Evolutionary conservation across 1,140 invertebrate species (phyloP).

Genomic region (Lepidurus packardi): DNA sequence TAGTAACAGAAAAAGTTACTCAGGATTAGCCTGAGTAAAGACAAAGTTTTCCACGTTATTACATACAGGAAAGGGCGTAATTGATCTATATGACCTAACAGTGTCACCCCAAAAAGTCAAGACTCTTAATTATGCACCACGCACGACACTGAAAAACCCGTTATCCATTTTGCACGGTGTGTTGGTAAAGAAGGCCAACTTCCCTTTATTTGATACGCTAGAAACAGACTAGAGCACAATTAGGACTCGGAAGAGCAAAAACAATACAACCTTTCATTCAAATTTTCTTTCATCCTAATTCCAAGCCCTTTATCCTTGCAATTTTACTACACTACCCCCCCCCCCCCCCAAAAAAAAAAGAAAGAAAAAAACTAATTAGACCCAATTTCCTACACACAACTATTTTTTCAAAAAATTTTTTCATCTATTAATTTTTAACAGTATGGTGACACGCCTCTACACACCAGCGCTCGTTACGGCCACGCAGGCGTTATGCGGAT

Average conservation of each 20-base stretch:
- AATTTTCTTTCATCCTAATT: not conserved
- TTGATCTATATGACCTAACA: not conserved
- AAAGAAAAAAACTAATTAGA: no score
- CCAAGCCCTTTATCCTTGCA: not conserved
- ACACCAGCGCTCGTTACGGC: conserved; percentile 89
- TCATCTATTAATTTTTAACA: conserved; percentile 45
- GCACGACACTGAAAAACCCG: conserved; percentile 33
- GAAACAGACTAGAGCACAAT: not conserved
- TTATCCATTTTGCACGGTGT: not conserved
- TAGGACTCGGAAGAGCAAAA: not conserved
- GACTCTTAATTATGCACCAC: conserved; percentile 35
- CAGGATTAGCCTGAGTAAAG: no score
- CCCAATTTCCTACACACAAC: not conserved
- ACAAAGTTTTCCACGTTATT: not conserved
- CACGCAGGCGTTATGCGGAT: conserved; percentile 93
- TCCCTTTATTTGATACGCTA: not conserved
- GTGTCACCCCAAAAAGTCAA: not conserved
- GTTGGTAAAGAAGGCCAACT: not conserved
- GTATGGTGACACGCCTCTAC: conserved; percentile 93
- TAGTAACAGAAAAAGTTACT: no score
- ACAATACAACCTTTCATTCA: not conserved
- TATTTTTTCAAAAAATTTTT: not conserved
- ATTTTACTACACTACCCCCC: not conserved
- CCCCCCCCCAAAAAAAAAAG: not conserved
- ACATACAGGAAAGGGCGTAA: not conserved